Evolutionary conservation across 1,140 invertebrate species (phyloP), one percentile per base, ranked within the genome.

Genomic region (Bacillus rossius): DNA sequence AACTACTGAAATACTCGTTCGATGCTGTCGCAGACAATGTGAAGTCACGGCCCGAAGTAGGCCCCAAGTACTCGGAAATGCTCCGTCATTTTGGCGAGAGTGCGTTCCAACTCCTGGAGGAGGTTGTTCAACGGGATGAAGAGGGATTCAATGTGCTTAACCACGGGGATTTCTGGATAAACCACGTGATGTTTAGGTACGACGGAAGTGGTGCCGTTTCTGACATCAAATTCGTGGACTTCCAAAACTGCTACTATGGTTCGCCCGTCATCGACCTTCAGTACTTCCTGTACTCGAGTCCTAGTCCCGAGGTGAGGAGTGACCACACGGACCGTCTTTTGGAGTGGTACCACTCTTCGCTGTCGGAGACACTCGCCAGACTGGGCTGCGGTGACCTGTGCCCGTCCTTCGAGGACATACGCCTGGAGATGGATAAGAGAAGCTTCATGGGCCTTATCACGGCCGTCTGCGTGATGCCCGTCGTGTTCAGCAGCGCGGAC

Each of bases 191-290:
- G 10, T 48, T 65, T 49, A 57, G 61, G 25, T 61, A 62, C 26
- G 47, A 56, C 20, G 53, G 54, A 8, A 20, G 2, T 16, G 55
- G 56, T 7, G 50, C 40, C n/a, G 26, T 56, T 0, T 7, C 51
- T 1, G 57, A 23, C 16, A 13, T 55, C 5, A 1, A 71, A 13
- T 69, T 77, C 3, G 42, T 82, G 29, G 80, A 82, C 58, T 80
- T 77, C 62, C 80, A 82, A 70, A 69, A 79, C 7, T 61, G 70
- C 19, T 74, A 77, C 40, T 69, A 70, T n/a, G 67, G 73, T 13
- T 78, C 78, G 25, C 73, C 79, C 1, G 66, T 73, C 0, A 59
- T 73, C 0, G 83, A 84, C 64, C 60, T 84, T 2, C 45, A 74
- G 22, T 81, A 81, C 58, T 76, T 81, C 59, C 64, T 84, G 3